Conservation (phyloP, 1,140 invertebrate genomes). For the Thaumatotibia leucotreta region DNA sequence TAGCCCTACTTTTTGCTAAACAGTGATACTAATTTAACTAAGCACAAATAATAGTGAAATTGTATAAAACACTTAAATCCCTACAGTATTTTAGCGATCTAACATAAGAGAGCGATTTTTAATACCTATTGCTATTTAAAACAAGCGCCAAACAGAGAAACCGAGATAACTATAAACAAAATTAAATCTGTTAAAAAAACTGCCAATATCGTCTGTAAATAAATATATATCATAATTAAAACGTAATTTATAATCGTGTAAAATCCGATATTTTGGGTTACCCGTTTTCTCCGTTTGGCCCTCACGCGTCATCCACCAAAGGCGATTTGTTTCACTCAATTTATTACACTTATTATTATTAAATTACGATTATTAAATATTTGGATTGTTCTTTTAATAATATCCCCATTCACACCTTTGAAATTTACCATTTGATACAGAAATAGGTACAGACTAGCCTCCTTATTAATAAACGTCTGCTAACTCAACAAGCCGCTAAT, state of each 20-base stretch:
- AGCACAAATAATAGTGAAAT: slow-evolving; percentile 1
- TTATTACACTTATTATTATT: slow-evolving; percentile 64
- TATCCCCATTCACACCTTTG: background rate
- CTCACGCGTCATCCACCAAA: slow-evolving; percentile 45
- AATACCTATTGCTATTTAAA: background rate
- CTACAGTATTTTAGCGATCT: slow-evolving; percentile 8
- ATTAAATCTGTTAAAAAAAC: background rate
- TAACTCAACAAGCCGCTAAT: no score
- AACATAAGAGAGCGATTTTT: background rate
- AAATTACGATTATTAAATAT: slow-evolving; percentile 41
- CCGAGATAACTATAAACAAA: background rate
- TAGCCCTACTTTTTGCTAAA: background rate
- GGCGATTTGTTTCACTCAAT: slow-evolving; percentile 58
- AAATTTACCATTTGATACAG: background rate
- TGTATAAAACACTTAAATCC: background rate
- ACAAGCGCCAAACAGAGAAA: background rate
- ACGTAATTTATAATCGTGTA: background rate
- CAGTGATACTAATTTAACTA: background rate
- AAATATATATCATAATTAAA: background rate
- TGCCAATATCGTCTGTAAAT: background rate
- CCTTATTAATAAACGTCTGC: no score
- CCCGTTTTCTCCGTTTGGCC: slow-evolving; percentile 5
- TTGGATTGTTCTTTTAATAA: background rate
- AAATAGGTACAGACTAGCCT: no score
- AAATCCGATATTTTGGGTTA: slow-evolving; percentile 17